Base-by-base conservation (phyloP, 1,140 invertebrate genomes). In the Scaptomyza graminum region DNA sequence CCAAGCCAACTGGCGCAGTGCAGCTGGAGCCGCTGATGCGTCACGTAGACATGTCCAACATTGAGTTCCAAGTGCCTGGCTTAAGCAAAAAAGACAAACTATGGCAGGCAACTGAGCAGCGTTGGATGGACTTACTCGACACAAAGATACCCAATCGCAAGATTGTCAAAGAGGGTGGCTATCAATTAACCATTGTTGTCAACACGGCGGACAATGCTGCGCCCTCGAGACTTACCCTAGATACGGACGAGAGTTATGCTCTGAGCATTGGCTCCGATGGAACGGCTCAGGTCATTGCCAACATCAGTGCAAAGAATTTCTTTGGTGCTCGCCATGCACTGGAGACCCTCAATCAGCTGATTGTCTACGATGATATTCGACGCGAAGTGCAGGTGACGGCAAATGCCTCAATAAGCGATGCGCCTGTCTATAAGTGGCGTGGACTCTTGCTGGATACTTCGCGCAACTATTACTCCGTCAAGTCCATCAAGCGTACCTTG, bases 391-490 rank as follows among this genome's bases (percentile, higher is more conserved):
- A 91, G 49, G 94, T 96, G 3, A 93, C 94, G 0, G 92, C 93
- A 3, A 93, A 94, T 64, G 94, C 93, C 0, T 83, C 90, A 2
- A 94, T 97, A 1, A 87, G 62, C 0, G 96, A 97, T 90, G 93
- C 92, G 18, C 96, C 96, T 0, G 93, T 91, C 0, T 97, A 95
- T 91, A 94, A 94, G 0, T 95, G 97, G 91, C 93, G 96, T 79
- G 96, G 96, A 2, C 91, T 97, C 1, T 89, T 96, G 3, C 80
- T 97, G 31, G 96, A 97, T 76, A 97, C 96, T 0, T 93, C 95
- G 0, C 93, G 96, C 22, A 97, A 97, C 90, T 88, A 97, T 93
- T 81, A 93, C 95, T 73, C 94, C 1, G 93, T 96, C 4, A 92
- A 94, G 2, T 92, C 94, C 1, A 95, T 98, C 46, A 94, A 96